These are phyloP conservation scores for Drosophila ficusphila DNA, from an alignment of 1,140 invertebrate genomes.

Conservation along the genomic window DNA sequence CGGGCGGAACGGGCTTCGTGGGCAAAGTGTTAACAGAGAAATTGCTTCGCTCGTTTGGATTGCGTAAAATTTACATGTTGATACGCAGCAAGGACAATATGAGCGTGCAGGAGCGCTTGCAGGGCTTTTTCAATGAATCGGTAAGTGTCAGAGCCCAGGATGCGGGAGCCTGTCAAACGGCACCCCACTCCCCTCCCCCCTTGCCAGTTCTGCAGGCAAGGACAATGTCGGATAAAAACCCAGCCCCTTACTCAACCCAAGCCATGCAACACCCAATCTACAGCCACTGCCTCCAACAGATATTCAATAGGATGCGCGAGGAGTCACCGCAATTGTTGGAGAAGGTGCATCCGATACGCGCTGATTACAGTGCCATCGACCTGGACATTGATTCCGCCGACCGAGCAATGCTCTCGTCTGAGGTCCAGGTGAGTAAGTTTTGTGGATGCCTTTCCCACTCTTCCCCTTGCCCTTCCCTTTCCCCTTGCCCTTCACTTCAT, in stretches of 20 bases:
- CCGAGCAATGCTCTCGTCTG: conserved; percentile 76
- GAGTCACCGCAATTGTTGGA: conserved; percentile 87
- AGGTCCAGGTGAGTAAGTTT: conserved; percentile 79
- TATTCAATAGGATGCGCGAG: conserved; percentile 88
- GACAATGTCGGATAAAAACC: conserved; percentile 45
- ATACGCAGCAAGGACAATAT: conserved; percentile 92
- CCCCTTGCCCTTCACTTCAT: not conserved
- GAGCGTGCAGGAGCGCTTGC: conserved; percentile 87
- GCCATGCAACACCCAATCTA: no score
- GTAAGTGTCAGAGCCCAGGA: conserved; percentile 84
- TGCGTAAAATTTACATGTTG: conserved; percentile 91
- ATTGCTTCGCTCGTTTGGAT: conserved; percentile 90
- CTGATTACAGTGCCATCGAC: conserved; percentile 92
- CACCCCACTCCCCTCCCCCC: not conserved
- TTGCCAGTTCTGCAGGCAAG: no score
- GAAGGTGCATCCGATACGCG: conserved; percentile 91
- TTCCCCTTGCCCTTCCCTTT: not conserved
- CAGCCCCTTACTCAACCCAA: not conserved
- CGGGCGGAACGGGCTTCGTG: conserved; percentile 93
- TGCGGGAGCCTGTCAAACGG: conserved; percentile 35
- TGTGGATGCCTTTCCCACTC: no score
- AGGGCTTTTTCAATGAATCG: conserved; percentile 87
- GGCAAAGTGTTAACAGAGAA: conserved; percentile 95
- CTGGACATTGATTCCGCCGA: conserved; percentile 88
- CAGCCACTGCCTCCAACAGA: conserved; percentile 84